Conservation (phyloP, 1,140 invertebrate genomes). For the Heliconius nattereri region DNA sequence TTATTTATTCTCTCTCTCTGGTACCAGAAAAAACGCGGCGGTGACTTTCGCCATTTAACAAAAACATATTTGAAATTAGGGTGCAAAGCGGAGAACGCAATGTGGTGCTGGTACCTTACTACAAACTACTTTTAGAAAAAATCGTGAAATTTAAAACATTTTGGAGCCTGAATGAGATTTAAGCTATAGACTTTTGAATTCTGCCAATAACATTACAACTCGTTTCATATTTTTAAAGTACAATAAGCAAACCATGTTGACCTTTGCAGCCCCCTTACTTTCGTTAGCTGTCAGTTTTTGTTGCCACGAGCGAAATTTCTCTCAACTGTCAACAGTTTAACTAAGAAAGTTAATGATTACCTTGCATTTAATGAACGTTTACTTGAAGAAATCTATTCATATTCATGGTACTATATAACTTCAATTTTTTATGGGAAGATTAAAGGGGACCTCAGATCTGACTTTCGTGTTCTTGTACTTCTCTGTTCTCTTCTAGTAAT, state of each 20-base stretch:
- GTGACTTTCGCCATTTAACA: too few species aligned
- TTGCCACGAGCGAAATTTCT: slow-evolving; percentile 30
- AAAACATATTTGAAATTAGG: too few species aligned
- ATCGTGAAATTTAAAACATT: too few species aligned
- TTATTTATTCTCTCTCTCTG: too few species aligned
- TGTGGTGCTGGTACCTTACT: too few species aligned
- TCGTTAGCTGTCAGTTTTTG: slow-evolving; percentile 27
- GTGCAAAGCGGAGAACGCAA: too few species aligned
- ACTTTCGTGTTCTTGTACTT: too few species aligned
- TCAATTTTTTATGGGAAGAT: neutral
- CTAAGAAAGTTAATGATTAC: slow-evolving; percentile 24
- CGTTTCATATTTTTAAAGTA: neutral
- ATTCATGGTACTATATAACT: neutral
- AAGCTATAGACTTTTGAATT: neutral
- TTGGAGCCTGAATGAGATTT: too few species aligned
- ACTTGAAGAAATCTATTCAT: neutral
- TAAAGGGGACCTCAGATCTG: neutral
- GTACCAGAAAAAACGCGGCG: too few species aligned
- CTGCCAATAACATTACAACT: neutral
- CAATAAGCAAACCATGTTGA: slow-evolving; percentile 23
- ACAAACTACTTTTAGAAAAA: too few species aligned
- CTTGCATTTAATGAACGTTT: slow-evolving; percentile 17
- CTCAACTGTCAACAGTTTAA: slow-evolving; percentile 24
- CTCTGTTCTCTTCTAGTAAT: too few species aligned
- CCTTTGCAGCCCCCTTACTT: slow-evolving; percentile 28